Conservation (phyloP, 1,140 invertebrate genomes). For the Eueides isabella region DNA sequence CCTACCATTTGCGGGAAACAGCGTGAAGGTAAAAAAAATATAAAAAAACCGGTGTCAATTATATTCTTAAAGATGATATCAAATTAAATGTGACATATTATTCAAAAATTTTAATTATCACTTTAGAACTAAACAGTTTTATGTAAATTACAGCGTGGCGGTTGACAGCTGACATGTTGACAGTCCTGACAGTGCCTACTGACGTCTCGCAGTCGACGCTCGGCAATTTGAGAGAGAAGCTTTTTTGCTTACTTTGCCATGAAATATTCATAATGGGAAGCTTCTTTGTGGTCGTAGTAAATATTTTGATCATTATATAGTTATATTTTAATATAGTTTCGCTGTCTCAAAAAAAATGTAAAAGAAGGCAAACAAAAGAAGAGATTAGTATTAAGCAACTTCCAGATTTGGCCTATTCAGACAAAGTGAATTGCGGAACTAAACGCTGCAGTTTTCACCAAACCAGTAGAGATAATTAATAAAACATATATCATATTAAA, state of each 20-base stretch:
- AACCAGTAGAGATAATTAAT: too few species aligned
- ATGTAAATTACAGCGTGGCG: constrained; percentile 20
- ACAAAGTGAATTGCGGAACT: neutral
- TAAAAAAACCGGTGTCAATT: too few species aligned
- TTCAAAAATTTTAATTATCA: neutral
- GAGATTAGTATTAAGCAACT: too few species aligned
- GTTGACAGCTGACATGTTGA: constrained; percentile 46
- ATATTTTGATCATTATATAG: neutral
- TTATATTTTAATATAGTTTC: neutral
- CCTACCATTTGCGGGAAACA: too few species aligned
- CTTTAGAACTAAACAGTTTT: constrained; percentile 7
- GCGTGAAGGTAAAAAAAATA: too few species aligned
- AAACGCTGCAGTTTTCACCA: neutral
- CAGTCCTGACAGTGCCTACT: constrained; percentile 39
- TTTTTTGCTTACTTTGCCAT: constrained; percentile 1
- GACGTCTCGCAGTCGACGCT: constrained; percentile 8
- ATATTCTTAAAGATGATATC: too few species aligned
- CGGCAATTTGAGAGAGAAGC: constrained; percentile 26
- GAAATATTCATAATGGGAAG: neutral
- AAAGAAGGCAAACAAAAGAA: too few species aligned
- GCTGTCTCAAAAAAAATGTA: too few species aligned
- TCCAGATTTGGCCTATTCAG: too few species aligned
- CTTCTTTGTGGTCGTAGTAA: neutral
- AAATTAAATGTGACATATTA: too few species aligned
- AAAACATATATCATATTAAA: too few species aligned